phyloP scores from a whole-genome alignment of 2,797 vertebrate genomes.

The Danio aesculapii region DNA sequence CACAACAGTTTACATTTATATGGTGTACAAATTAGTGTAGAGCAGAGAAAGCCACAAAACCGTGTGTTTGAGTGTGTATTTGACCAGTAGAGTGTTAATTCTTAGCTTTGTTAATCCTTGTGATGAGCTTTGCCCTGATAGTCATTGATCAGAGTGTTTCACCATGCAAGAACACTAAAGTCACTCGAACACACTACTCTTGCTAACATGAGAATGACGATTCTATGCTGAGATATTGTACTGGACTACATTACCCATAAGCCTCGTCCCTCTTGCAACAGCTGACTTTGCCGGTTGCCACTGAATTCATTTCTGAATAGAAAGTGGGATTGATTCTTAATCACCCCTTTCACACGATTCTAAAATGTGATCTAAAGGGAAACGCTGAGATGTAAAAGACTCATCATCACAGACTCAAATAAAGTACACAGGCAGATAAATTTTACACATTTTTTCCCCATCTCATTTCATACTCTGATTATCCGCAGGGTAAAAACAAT shows the following conservation, averaged over 20 bases:
- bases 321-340: neutral
- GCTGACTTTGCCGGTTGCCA: constrained; percentile 16
- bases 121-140: constrained; percentile 20
- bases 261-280: constrained; percentile 6
- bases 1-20: constrained; percentile 91
- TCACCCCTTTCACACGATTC: neutral
- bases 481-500: constrained; percentile 13
- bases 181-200: constrained; percentile 33
- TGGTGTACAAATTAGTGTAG: constrained; percentile 87
- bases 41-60: constrained; percentile 77
- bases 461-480: constrained; percentile 10
- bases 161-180: constrained; percentile 39
- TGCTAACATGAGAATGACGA: constrained; percentile 34
- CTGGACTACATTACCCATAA: constrained; percentile 45
- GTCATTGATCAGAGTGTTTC: constrained; percentile 26
- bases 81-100: constrained; percentile 51
- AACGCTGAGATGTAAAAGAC: neutral
- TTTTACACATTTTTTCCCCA: neutral
- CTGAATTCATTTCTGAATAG: neutral
- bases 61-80: constrained; percentile 61
- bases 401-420: neutral
- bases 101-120: constrained; percentile 19
- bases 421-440: neutral
- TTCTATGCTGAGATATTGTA: constrained; percentile 34
- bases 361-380: neutral